Conservation (phyloP, 2,888 invertebrate genomes). For the Junonia oenone region DNA sequence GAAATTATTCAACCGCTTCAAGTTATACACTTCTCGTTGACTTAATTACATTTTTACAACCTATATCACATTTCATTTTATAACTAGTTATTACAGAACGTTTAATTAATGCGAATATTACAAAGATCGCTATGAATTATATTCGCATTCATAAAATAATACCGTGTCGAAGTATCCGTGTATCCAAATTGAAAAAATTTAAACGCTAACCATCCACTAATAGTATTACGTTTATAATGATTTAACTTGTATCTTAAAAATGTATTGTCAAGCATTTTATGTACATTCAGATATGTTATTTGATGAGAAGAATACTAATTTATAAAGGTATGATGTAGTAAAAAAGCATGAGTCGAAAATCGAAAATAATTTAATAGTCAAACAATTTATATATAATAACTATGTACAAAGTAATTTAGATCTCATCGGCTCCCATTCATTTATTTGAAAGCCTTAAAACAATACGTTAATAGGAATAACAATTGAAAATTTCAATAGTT, state of each 20-base stretch:
- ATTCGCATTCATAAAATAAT: conserved; percentile 25
- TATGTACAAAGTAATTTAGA: conserved; percentile 19
- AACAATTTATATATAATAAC: conserved; percentile 10
- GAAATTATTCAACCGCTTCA: conserved; percentile 38
- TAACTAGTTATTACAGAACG: conserved; percentile 41
- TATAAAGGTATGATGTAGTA: conserved; percentile 2
- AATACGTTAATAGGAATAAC: conserved; percentile 12
- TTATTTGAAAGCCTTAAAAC: not conserved
- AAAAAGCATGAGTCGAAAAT: not conserved
- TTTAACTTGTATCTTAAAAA: conserved; percentile 57
- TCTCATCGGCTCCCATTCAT: not conserved
- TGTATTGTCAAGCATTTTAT: conserved; percentile 78
- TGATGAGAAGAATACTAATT: conserved; percentile 44
- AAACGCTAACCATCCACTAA: conserved; percentile 34
- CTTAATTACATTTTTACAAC: conserved; percentile 70
- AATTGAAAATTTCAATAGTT: conserved; percentile 21
- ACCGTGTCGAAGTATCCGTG: conserved; percentile 24
- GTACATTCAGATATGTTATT: conserved; percentile 75
- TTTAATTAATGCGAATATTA: conserved; percentile 23
- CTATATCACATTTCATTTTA: conserved; percentile 79
- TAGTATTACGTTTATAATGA: conserved; percentile 39
- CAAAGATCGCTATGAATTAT: conserved; percentile 23
- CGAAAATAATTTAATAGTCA: not conserved
- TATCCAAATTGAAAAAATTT: conserved; percentile 27
- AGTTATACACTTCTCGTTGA: conserved; percentile 59